Conservation (phyloP, 2,797 vertebrate genomes). For the Crenichthys baileyi region DNA sequence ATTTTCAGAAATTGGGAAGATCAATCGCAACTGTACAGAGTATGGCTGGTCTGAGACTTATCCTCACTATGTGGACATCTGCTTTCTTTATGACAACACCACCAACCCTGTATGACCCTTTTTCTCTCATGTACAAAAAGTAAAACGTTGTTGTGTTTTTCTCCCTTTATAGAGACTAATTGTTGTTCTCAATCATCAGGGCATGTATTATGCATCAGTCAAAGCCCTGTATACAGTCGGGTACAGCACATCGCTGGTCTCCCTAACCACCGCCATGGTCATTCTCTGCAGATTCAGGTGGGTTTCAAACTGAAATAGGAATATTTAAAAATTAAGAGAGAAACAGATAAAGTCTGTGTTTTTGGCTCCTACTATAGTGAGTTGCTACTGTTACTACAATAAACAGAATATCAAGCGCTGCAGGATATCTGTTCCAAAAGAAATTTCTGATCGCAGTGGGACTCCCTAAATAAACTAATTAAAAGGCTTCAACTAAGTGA, state of each 20-base stretch:
- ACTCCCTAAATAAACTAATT: slow-evolving; percentile 1
- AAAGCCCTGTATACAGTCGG: slow-evolving; percentile 97
- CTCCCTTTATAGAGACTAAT: not conserved
- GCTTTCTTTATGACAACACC: slow-evolving; percentile 84
- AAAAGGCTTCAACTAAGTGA: not conserved
- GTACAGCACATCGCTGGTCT: slow-evolving; percentile 96
- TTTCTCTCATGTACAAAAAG: not conserved
- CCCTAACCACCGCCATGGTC: slow-evolving; percentile 96
- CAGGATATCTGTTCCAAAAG: not conserved
- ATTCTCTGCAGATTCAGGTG: slow-evolving; percentile 98
- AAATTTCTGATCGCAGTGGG: not conserved
- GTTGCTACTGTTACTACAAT: not conserved
- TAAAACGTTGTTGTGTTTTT: not conserved
- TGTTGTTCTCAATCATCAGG: slow-evolving; percentile 72
- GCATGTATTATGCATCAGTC: slow-evolving; percentile 90
- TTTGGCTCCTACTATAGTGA: not conserved
- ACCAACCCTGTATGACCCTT: slow-evolving; percentile 75
- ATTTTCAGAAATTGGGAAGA: slow-evolving; percentile 80
- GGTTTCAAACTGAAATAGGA: slow-evolving; percentile 48
- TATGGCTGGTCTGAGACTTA: slow-evolving; percentile 94
- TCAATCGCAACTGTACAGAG: slow-evolving; percentile 94
- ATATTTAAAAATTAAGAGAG: not conserved
- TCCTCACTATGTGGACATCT: slow-evolving; percentile 93
- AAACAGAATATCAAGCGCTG: not conserved
- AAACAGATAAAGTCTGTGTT: not conserved